Evolutionary conservation across 1,140 invertebrate genomes (phyloP), one percentile per base, ranked within the genome.

Genomic region (Rhyacophila brunnea): DNA sequence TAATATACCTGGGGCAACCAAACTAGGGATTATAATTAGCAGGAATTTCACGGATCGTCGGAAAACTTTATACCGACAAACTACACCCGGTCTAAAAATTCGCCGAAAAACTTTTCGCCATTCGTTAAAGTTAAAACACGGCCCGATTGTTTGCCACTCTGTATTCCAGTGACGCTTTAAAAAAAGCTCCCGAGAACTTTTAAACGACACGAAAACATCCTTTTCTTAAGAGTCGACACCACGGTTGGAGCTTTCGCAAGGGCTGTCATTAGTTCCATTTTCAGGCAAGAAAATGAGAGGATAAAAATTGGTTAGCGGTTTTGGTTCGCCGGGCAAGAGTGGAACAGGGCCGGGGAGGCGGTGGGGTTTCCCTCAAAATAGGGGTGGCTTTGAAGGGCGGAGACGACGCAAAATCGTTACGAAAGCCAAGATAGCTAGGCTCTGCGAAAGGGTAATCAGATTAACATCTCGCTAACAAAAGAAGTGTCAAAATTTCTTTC

Each of bases 261-360:
- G 50, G 48, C 56, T 63, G 61, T 63, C 61, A 58, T 58, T 54
- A 55, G 51, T 50, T 58, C 47, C 43, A 53, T 50, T 50, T 54
- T 50, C 42, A 28, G 42, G 20, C 45, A 28, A 23, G 23, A 47
- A 49, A 58, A 56, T 17, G 38, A 50, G 55, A 46, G 56, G 47
- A 44, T 52, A 52, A 58, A 62, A 58, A 63, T 58, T 63, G 49
- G 61, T 58, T 45, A 51, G 60, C 36, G 54, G 60, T 36, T 62
- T 55, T 32, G 11, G 46, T 58, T 50, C 46, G 44, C 19, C 18
- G 47, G n/a, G 14, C 45, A 19, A 13, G 15, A 36, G 23, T 11
- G 44, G 19, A 32, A 47, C 34, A 18, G 14, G 48, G 34, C 3
- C n/a, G 35, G 13, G 10, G 15, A 42, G 13, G 19, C 5, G 28